Percentiles rank a stretch among this genome's conserved stretches.
phyloP scores from a whole-genome alignment of 2,797 vertebrate genomes.

The Sardinella longiceps region DNA sequence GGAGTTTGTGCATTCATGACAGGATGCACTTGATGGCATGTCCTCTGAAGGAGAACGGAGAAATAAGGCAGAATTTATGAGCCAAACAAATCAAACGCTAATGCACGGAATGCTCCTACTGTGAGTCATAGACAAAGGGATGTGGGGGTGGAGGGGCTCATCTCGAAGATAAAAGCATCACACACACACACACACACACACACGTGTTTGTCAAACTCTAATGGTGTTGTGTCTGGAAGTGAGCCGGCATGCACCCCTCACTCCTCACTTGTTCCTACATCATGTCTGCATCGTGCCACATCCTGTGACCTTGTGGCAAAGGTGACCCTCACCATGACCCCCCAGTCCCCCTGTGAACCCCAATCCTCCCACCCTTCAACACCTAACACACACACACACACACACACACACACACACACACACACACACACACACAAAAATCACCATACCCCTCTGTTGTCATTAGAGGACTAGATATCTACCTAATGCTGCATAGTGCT shows the following conservation, averaged over 20 bases:
- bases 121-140: neutral
- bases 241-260: neutral
- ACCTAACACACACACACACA: neutral
- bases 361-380: neutral
- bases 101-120: neutral
- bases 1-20: conserved; percentile 4
- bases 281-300: neutral
- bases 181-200: neutral
- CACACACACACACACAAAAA: neutral
- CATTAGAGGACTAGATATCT: neutral
- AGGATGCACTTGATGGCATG: neutral
- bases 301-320: conserved; percentile 4
- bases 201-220: neutral
- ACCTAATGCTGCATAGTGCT: neutral
- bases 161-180: neutral
- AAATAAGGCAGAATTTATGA: conserved; percentile 25
- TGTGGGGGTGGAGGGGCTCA: neutral
- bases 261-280: neutral
- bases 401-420: neutral
- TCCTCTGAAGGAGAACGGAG: neutral
- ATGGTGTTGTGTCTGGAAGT: conserved; percentile 19
- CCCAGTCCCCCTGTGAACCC: neutral
- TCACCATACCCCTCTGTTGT: neutral
- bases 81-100: conserved; percentile 13
- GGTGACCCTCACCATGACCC: neutral